phyloP scores from a whole-genome alignment of 2,113 vertebrate genomes.

The Psittacus erithacus region DNA sequence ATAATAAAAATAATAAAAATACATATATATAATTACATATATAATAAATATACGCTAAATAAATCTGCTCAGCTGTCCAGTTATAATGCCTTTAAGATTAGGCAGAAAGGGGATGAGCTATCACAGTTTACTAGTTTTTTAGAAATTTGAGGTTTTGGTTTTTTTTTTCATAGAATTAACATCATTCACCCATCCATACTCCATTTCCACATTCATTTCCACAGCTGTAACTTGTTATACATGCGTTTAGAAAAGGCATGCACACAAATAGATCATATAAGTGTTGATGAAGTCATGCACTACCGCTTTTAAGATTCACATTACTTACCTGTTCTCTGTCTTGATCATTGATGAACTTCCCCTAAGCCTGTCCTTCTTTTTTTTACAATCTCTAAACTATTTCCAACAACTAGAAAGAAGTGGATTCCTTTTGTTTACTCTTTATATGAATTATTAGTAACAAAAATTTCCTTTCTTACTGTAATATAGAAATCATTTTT shows the following conservation, averaged over 20 bases:
- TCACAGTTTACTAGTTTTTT: background rate
- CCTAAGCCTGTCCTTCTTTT: background rate
- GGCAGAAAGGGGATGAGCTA: background rate
- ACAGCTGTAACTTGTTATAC: background rate
- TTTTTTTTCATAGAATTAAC: background rate
- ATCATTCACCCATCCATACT: background rate
- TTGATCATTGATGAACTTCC: background rate
- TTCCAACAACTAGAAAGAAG: background rate
- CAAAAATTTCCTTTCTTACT: background rate
- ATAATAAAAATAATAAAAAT: background rate
- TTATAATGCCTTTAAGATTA: background rate
- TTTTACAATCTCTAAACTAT: background rate
- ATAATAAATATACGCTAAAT: background rate
- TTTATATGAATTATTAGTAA: background rate
- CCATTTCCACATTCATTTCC: background rate
- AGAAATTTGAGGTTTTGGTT: background rate
- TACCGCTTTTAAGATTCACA: background rate
- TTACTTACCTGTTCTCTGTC: background rate
- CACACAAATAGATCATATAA: background rate
- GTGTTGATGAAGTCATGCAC: background rate
- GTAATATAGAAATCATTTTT: background rate
- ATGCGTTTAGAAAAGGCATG: background rate
- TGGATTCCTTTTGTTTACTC: background rate
- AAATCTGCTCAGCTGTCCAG: background rate
- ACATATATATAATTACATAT: background rate